These are phyloP conservation scores for Paedocypris sp. DNA, from an alignment of 2,113 vertebrate species.

Conservation along the genomic window DNA sequence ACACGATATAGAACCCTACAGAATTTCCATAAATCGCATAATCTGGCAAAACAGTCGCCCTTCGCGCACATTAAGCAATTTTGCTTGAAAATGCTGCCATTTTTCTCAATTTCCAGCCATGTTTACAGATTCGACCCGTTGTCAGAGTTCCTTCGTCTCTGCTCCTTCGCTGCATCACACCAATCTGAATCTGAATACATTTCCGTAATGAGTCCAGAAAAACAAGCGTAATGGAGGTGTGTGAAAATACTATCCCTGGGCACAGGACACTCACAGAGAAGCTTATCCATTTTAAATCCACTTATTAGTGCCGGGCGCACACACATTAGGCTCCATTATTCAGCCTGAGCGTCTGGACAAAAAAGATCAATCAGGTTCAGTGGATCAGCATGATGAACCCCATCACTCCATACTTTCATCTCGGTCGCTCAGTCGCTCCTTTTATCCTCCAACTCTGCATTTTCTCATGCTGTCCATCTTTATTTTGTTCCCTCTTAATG, in stretches of 20 bases:
- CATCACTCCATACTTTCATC: constrained; percentile 20
- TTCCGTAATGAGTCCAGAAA: not conserved
- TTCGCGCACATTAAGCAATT: no score
- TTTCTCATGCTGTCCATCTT: constrained; percentile 23
- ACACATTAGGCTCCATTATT: constrained; percentile 9
- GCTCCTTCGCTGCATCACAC: no score
- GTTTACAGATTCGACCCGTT: not conserved
- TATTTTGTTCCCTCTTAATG: constrained; percentile 12
- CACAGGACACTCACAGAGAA: constrained; percentile 2
- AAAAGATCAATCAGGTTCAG: constrained; percentile 22
- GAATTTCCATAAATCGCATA: no score
- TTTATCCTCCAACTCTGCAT: constrained; percentile 24
- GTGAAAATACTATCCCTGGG: not conserved
- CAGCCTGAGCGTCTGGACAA: constrained; percentile 19
- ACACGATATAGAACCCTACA: no score
- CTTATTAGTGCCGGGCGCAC: constrained; percentile 1
- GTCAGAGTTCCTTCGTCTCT: not conserved
- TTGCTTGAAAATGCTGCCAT: no score
- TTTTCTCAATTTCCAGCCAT: no score
- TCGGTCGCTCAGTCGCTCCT: constrained; percentile 1
- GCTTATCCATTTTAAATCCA: constrained; percentile 17
- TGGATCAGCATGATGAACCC: constrained; percentile 22
- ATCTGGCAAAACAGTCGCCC: no score
- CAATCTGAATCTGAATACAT: not conserved
- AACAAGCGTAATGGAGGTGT: not conserved